A percentile compares a stretch with the other conserved stretches of the same genome.
Conservation (phyloP, 37 sponge, comb jelly and placozoan genomes). For the Beroe forskalii region DNA sequence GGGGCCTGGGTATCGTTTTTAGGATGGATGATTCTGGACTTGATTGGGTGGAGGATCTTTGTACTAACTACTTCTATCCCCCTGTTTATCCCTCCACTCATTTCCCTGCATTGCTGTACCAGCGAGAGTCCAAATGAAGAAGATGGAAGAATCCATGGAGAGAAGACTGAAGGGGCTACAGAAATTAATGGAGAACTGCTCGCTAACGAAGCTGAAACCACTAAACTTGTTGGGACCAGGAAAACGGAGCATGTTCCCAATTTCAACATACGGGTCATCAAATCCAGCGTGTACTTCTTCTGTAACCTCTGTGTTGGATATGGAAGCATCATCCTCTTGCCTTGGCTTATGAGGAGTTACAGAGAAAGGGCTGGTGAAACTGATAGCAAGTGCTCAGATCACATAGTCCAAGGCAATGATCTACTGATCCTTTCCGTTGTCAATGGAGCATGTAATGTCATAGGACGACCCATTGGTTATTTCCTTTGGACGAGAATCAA, state of each 20-base stretch:
- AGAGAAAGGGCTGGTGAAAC: background rate
- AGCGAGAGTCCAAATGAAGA: background rate
- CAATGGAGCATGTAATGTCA: background rate
- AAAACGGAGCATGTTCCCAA: no score
- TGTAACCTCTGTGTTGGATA: constrained; percentile 4
- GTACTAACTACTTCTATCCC: background rate
- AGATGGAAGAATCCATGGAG: background rate
- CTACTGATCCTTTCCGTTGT: background rate
- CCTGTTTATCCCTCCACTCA: background rate
- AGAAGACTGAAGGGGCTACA: background rate
- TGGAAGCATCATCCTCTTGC: background rate
- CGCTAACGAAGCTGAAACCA: no score
- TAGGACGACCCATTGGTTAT: background rate
- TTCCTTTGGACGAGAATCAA: background rate
- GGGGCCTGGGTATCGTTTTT: background rate
- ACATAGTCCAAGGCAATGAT: background rate
- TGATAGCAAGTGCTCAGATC: background rate
- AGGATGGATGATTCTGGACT: background rate
- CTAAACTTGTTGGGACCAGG: no score
- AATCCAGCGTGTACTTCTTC: background rate
- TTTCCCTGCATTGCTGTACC: background rate
- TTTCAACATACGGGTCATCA: background rate
- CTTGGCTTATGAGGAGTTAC: background rate
- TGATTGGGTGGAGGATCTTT: no score
- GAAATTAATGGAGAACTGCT: background rate